Conservation (phyloP, 2,113 vertebrate genomes). For the Sapayoa aenigma region DNA sequence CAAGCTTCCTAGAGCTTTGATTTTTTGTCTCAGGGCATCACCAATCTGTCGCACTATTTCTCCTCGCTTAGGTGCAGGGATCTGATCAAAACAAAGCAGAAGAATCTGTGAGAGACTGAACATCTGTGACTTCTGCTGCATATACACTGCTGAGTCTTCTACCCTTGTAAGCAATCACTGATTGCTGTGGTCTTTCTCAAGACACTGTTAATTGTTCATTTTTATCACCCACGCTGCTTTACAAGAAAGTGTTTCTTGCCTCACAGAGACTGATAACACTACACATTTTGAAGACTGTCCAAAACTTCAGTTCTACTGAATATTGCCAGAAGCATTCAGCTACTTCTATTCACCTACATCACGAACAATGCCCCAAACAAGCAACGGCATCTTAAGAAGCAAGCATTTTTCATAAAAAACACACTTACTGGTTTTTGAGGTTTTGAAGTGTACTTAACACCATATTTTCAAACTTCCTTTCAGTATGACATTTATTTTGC, state of each 20-base stretch:
- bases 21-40: slow-evolving; percentile 91
- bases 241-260: background rate
- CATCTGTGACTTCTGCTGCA: background rate
- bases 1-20: slow-evolving; percentile 87
- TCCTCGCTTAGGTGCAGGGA: slow-evolving; percentile 95
- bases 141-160: background rate
- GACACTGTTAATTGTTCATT: background rate
- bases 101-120: background rate
- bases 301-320: background rate
- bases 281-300: background rate
- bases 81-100: slow-evolving; percentile 60
- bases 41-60: slow-evolving; percentile 97
- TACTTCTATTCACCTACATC: background rate
- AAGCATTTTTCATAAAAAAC: background rate
- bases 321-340: background rate
- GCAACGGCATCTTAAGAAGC: background rate
- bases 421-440: background rate
- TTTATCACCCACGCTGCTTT: background rate
- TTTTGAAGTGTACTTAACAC: background rate
- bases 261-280: background rate
- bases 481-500: background rate
- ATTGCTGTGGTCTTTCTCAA: background rate
- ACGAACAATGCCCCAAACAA: background rate
- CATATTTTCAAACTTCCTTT: background rate
- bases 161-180: background rate